Percentiles rank a stretch among this genome's conserved stretches.
Evolutionary conservation across 1,140 invertebrate genomes (phyloP).

Genomic region (Cyrtorhinus lividipennis): DNA sequence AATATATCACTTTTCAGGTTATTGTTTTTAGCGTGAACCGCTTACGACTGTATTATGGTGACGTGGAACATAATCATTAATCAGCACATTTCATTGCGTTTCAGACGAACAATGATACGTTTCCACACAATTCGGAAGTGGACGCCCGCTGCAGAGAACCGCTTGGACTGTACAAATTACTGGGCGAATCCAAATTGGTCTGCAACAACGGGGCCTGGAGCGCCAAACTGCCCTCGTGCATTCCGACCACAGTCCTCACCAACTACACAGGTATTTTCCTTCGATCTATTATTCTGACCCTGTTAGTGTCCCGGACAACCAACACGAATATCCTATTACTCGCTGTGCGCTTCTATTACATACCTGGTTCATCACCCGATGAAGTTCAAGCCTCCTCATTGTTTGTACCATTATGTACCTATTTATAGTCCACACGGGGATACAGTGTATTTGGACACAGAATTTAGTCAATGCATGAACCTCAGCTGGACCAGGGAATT

Average conservation of each 20-base stretch:
- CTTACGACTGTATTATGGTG: no score
- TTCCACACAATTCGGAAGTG: conserved; percentile 40
- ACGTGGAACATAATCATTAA: no score
- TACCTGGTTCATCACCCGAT: background rate
- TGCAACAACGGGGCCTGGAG: conserved; percentile 70
- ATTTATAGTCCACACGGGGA: background rate
- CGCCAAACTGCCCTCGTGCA: conserved; percentile 54
- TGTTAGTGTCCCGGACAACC: background rate
- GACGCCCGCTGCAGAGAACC: conserved; percentile 53
- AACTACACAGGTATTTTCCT: conserved; percentile 56
- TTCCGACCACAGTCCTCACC: conserved; percentile 61
- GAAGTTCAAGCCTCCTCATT: background rate
- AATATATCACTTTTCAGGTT: no score
- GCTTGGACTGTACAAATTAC: conserved; percentile 64
- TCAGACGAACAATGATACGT: conserved; percentile 21
- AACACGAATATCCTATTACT: no score
- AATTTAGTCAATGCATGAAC: no score
- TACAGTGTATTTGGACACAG: no score
- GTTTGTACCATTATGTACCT: background rate
- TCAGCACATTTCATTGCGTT: conserved; percentile 9
- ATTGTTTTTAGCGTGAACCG: no score
- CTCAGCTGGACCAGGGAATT: no score
- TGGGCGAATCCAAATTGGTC: conserved; percentile 45
- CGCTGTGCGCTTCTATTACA: background rate
- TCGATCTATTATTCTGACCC: background rate